Evolutionary conservation across 2,888 invertebrate genomes (phyloP).

Genomic region (Atrina japonica): DNA sequence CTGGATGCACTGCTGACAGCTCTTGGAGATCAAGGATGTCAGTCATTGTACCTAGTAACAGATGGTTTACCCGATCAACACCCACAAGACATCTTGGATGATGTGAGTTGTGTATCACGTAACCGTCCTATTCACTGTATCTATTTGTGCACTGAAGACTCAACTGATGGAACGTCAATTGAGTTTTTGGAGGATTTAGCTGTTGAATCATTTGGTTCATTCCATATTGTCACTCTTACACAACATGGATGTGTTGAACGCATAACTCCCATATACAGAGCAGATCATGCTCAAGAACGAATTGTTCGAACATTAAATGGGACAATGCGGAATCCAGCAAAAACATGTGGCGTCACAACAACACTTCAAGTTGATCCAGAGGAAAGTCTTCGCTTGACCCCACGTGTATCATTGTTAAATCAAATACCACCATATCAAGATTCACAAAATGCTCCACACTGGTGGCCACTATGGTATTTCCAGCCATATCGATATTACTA

Average conservation of each 20-base stretch:
- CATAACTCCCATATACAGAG: constrained; percentile 74
- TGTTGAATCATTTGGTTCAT: constrained; percentile 78
- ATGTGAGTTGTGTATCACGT: constrained; percentile 65
- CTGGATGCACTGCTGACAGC: constrained; percentile 77
- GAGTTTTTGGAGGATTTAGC: constrained; percentile 78
- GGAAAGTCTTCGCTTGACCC: constrained; percentile 55
- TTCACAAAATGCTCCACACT: constrained; percentile 33
- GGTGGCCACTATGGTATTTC: constrained; percentile 49
- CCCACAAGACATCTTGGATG: constrained; percentile 76
- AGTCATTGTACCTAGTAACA: constrained; percentile 78
- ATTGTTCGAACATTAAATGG: constrained; percentile 74
- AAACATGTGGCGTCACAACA: constrained; percentile 70
- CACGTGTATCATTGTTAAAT: constrained; percentile 47
- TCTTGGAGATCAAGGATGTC: constrained; percentile 72
- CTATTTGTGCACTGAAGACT: constrained; percentile 71
- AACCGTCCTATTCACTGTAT: constrained; percentile 78
- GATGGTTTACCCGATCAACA: constrained; percentile 79
- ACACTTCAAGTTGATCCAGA: constrained; percentile 71
- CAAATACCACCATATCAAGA: constrained; percentile 34
- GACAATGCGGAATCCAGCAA: constrained; percentile 62
- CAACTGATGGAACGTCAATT: constrained; percentile 68
- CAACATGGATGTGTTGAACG: constrained; percentile 76
- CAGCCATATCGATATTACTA: constrained; percentile 64
- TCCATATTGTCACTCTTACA: constrained; percentile 74
- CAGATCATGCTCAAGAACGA: constrained; percentile 69